A percentile compares a stretch with the other conserved stretches of the same genome.
Evolutionary conservation across 2,888 invertebrate genomes (phyloP).

Genomic region (Antheraea assamensis): DNA sequence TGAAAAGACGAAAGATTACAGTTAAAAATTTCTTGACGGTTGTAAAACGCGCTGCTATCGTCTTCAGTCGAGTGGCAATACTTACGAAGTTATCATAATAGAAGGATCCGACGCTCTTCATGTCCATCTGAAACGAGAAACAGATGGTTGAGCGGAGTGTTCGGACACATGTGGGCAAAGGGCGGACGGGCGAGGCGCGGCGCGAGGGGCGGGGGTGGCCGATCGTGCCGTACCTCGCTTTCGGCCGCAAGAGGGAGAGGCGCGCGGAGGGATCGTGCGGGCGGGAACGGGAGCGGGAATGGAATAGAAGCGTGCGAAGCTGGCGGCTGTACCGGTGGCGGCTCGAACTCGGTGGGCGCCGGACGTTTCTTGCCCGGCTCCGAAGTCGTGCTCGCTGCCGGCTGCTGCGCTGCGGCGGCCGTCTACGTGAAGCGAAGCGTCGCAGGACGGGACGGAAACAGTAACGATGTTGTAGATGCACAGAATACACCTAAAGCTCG

Average conservation of each 20-base stretch:
- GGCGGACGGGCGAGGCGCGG: slow-evolving; percentile 61
- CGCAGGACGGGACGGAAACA: slow-evolving; percentile 82
- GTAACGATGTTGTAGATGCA: slow-evolving; percentile 83
- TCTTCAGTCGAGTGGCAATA: slow-evolving; percentile 61
- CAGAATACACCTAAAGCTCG: slow-evolving; percentile 82
- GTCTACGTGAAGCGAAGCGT: slow-evolving; percentile 82
- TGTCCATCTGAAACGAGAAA: slow-evolving; percentile 94
- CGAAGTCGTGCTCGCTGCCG: slow-evolving; percentile 84
- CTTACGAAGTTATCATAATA: slow-evolving; percentile 98
- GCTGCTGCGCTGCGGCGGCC: slow-evolving; percentile 83
- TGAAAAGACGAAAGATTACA: slow-evolving; percentile 60
- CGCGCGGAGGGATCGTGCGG: slow-evolving; percentile 57
- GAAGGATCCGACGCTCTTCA: slow-evolving; percentile 97
- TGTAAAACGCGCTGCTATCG: slow-evolving; percentile 14
- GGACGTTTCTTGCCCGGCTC: slow-evolving; percentile 98
- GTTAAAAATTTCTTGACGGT: slow-evolving; percentile 20
- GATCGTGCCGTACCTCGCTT: slow-evolving; percentile 51
- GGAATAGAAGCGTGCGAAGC: slow-evolving; percentile 85
- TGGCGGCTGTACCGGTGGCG: slow-evolving; percentile 94
- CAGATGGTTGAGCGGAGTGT: slow-evolving; percentile 69
- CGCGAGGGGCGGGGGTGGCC: slow-evolving; percentile 62
- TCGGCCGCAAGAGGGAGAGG: slow-evolving; percentile 52
- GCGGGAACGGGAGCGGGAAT: slow-evolving; percentile 51
- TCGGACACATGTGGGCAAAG: slow-evolving; percentile 45
- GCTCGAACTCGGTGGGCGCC: slow-evolving; percentile 83